A percentile compares a stretch with the other conserved stretches of the same genome.
Conservation (phyloP, 2,888 invertebrate genomes). For the Pocota personata region DNA sequence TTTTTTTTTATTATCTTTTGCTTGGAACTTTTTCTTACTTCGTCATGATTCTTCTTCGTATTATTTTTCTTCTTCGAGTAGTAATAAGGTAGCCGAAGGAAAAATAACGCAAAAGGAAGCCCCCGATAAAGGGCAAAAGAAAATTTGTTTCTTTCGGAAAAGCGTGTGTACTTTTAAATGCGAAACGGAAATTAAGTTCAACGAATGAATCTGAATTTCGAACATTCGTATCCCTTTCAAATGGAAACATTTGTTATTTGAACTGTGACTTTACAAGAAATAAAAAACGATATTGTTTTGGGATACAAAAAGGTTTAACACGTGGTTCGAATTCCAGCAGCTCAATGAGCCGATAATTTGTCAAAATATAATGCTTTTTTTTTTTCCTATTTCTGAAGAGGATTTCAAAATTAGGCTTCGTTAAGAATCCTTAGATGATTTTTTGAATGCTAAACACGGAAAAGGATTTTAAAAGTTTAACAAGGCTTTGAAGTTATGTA, state of each 20-base stretch:
- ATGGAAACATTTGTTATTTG: conserved; percentile 59
- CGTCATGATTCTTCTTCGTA: not conserved
- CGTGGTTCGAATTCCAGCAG: conserved; percentile 32
- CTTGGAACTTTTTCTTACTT: conserved; percentile 3
- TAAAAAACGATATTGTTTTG: conserved; percentile 20
- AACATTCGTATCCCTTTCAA: conserved; percentile 52
- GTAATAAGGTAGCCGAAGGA: not conserved
- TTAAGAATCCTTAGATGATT: not conserved
- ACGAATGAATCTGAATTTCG: conserved; percentile 55
- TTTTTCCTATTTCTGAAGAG: too few relatives aligned
- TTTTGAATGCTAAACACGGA: not conserved
- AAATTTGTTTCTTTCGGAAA: conserved; percentile 40
- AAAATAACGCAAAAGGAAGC: not conserved
- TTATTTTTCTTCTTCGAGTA: not conserved
- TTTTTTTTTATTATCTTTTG: not conserved
- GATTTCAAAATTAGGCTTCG: not conserved
- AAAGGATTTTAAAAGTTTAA: too few relatives aligned
- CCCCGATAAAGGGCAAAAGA: not conserved
- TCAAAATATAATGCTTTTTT: not conserved
- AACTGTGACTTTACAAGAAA: conserved; percentile 52
- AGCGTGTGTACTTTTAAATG: conserved; percentile 40
- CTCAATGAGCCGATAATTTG: conserved; percentile 9
- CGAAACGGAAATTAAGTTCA: conserved; percentile 63
- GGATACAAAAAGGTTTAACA: conserved; percentile 4
- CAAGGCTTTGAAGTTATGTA: too few relatives aligned